Conservation (phyloP, 2,113 vertebrate genomes). For the Nibea albiflora region DNA sequence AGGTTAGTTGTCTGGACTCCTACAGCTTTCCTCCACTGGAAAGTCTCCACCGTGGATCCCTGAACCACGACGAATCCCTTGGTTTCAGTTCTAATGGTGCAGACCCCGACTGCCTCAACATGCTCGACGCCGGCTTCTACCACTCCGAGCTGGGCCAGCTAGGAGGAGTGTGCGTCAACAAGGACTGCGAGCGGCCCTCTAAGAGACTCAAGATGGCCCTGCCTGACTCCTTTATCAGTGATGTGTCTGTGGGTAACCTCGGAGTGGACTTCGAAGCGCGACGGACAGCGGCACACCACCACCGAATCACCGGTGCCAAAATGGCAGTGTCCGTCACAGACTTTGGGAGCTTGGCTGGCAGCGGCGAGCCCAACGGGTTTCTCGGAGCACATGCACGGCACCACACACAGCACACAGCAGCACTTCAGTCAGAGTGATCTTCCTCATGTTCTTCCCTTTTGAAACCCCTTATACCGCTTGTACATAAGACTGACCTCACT, state of each 20-base stretch:
- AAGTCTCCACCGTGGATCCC: conserved; percentile 88
- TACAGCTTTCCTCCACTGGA: conserved; percentile 90
- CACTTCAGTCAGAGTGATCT: conserved; percentile 96
- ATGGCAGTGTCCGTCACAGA: conserved; percentile 98
- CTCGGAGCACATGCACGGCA: conserved; percentile 90
- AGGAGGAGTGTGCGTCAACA: conserved; percentile 87
- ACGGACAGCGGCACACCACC: conserved; percentile 89
- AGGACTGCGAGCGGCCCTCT: conserved; percentile 92
- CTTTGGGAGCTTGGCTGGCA: conserved; percentile 91
- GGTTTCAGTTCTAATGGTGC: conserved; percentile 90
- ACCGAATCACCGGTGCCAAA: conserved; percentile 95
- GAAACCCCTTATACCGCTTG: conserved; percentile 84
- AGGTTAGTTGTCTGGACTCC: conserved; percentile 91
- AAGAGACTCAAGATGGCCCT: conserved; percentile 97
- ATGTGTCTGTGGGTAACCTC: conserved; percentile 93
- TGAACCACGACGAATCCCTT: conserved; percentile 92
- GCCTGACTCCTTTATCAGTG: conserved; percentile 92
- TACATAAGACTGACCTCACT: conserved; percentile 95
- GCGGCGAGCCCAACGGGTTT: conserved; percentile 92
- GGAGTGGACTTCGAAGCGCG: conserved; percentile 94
- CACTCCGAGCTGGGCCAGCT: conserved; percentile 91
- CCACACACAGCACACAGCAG: conserved; percentile 91
- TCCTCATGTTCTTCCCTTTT: conserved; percentile 79
- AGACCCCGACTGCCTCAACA: conserved; percentile 94
- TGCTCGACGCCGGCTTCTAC: conserved; percentile 98